A percentile compares a stretch with the other conserved stretches of the same genome.
phyloP scores from a whole-genome alignment of 2,888 invertebrate species.

The Zeuzera pyrina region DNA sequence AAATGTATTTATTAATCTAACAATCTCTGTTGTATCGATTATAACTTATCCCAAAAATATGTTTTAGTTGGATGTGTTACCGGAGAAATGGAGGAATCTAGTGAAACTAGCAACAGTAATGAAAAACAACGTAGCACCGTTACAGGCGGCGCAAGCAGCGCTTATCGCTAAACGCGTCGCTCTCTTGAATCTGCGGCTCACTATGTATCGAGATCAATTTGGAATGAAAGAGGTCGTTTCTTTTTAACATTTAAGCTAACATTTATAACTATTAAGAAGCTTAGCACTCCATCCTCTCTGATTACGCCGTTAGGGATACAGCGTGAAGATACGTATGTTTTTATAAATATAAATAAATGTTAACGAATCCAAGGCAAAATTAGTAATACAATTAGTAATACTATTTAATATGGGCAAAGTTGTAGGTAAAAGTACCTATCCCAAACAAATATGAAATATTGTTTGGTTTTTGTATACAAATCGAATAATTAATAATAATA shows the following conservation, averaged over 20 bases:
- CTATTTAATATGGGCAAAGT: too few species aligned
- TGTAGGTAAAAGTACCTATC: too few species aligned
- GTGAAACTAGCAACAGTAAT: slow-evolving; percentile 88
- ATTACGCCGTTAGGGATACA: too few species aligned
- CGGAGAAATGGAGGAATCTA: slow-evolving; percentile 89
- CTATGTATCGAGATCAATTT: slow-evolving; percentile 84
- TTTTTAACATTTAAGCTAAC: not conserved
- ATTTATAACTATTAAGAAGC: not conserved
- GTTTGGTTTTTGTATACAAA: too few species aligned
- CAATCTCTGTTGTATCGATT: not conserved
- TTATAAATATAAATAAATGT: too few species aligned
- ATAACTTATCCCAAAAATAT: too few species aligned
- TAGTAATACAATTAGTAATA: too few species aligned
- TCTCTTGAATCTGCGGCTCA: slow-evolving; percentile 84
- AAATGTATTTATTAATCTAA: not conserved
- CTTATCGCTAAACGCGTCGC: slow-evolving; percentile 87
- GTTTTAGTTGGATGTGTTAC: slow-evolving; percentile 79
- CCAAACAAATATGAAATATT: too few species aligned
- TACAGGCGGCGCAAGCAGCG: slow-evolving; percentile 91
- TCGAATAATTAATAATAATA: too few species aligned
- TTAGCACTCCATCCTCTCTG: too few species aligned
- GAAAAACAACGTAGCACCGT: slow-evolving; percentile 89
- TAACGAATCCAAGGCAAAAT: too few species aligned
- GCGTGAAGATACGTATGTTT: too few species aligned
- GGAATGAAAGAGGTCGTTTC: slow-evolving; percentile 64